Conservation (phyloP, 2,888 invertebrate genomes). For the Seira musarum region DNA sequence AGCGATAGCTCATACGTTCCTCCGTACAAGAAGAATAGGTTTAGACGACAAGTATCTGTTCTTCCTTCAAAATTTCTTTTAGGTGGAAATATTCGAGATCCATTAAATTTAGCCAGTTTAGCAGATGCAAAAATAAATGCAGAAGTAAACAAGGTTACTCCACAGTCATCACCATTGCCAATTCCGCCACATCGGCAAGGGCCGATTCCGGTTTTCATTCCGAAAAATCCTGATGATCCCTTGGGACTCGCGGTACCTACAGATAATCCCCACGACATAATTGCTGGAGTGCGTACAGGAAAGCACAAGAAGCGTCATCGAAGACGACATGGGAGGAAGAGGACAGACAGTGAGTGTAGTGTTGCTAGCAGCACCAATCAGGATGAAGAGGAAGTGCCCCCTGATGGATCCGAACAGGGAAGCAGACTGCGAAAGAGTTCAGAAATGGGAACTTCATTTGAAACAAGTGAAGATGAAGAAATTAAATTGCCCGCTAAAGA, state of each 20-base stretch:
- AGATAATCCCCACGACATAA: conserved; percentile 56
- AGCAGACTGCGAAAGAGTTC: conserved; percentile 19
- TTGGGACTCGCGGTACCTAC: conserved; percentile 78
- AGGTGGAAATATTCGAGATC: conserved; percentile 96
- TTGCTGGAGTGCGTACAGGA: conserved; percentile 45
- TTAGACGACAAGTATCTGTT: conserved; percentile 73
- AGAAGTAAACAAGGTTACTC: conserved; percentile 91
- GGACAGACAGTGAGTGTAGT: conserved; percentile 68
- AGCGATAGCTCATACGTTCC: conserved; percentile 82
- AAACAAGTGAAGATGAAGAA: conserved; percentile 37
- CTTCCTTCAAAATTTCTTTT: conserved; percentile 94
- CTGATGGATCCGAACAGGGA: too few relatives aligned
- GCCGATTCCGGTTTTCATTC: conserved; percentile 91
- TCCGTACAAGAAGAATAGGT: conserved; percentile 81
- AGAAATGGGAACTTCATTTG: conserved; percentile 32
- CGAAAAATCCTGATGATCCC: conserved; percentile 93
- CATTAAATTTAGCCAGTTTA: conserved; percentile 92
- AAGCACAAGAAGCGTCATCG: conserved; percentile 63
- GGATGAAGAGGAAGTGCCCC: conserved; percentile 73
- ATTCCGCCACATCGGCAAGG: conserved; percentile 79
- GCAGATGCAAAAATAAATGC: conserved; percentile 74
- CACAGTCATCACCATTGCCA: conserved; percentile 91
- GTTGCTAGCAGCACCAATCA: conserved; percentile 51
- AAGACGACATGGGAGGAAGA: conserved; percentile 62
- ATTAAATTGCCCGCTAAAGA: not conserved